phyloP scores from a whole-genome alignment of 2,888 invertebrate species.

The Trichacis sp. region DNA sequence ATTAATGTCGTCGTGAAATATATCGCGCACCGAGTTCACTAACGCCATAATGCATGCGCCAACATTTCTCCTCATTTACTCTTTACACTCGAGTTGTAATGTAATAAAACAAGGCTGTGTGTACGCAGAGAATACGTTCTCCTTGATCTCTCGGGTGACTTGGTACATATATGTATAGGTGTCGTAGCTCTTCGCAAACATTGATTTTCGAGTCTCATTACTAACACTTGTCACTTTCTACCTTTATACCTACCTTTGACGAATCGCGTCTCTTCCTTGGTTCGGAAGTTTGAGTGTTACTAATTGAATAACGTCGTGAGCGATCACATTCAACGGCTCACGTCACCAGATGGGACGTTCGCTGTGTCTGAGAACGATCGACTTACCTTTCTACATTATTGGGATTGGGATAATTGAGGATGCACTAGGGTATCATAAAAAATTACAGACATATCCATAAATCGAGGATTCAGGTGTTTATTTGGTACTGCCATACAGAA shows the following conservation, averaged over 20 bases:
- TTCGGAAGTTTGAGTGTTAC: not conserved
- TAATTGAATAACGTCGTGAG: not conserved
- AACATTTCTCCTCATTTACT: constrained; percentile 2
- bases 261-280: not conserved
- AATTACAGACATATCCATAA: too few species aligned
- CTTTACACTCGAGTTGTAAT: constrained; percentile 5
- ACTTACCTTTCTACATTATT: too few species aligned
- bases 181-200: not conserved
- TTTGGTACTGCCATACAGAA: too few species aligned
- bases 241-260: not conserved
- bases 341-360: not conserved
- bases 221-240: not conserved
- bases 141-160: not conserved
- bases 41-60: not conserved
- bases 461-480: too few species aligned
- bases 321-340: not conserved
- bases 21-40: not conserved
- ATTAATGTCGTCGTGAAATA: constrained; percentile 6
- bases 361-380: too few species aligned
- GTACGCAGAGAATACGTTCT: not conserved
- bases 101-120: constrained; percentile 1
- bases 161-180: too few species aligned
- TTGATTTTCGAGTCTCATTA: not conserved
- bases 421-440: too few species aligned
- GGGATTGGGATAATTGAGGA: too few species aligned